Evolutionary conservation across 2,113 vertebrate species (phyloP).

Genomic region (Gallinago jamesoni): DNA sequence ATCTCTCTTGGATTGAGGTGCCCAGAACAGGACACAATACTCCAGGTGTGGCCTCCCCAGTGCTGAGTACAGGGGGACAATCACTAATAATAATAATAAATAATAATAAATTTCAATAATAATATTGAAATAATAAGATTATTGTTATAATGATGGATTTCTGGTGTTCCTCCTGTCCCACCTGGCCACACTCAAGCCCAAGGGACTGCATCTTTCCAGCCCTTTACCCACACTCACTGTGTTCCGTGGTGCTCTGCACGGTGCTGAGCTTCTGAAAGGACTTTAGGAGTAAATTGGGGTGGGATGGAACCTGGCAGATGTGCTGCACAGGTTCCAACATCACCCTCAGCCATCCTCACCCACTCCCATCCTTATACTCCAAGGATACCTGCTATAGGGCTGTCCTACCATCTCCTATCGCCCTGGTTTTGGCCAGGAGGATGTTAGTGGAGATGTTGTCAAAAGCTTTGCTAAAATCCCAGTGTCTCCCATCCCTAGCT

Average conservation of each 20-base stretch:
- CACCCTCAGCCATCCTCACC: background rate
- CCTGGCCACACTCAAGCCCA: accelerated
- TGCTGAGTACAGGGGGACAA: no score
- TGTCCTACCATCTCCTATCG: accelerated
- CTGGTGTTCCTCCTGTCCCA: background rate
- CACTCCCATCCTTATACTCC: accelerated
- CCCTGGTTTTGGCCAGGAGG: accelerated
- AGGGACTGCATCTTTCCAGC: no score
- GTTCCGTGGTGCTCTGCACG: background rate
- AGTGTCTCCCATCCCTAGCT: background rate
- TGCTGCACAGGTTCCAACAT: no score
- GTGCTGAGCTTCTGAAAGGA: background rate
- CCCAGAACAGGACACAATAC: no score
- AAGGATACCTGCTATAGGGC: background rate
- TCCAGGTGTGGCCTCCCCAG: no score
- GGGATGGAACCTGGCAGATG: background rate
- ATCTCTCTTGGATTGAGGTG: no score
- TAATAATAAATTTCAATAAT: no score
- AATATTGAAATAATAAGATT: background rate
- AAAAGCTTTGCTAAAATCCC: background rate
- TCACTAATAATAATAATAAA: no score
- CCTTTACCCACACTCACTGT: no score
- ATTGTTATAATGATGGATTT: background rate
- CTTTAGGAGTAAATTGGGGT: background rate
- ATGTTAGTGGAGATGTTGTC: background rate